Conservation (phyloP, 2,888 invertebrate species). For the Bugulina stolonifera region DNA sequence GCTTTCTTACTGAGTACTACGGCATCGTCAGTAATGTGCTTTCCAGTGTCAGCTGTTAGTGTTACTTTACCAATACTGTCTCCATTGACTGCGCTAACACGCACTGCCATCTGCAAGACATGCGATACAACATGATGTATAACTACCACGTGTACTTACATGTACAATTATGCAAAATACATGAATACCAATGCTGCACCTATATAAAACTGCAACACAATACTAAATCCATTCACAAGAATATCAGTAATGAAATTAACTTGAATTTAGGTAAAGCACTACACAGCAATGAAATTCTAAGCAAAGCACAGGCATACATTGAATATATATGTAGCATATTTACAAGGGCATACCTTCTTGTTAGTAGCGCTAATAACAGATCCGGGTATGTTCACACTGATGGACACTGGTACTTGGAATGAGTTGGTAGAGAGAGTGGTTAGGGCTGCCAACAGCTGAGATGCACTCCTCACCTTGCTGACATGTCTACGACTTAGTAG, state of each 20-base stretch:
- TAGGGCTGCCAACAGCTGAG: slow-evolving; percentile 73
- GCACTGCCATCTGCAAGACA: slow-evolving; percentile 35
- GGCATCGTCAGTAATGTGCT: slow-evolving; percentile 67
- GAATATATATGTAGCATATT: no score
- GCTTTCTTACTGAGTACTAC: slow-evolving; percentile 65
- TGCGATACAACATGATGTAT: no score
- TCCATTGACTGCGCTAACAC: slow-evolving; percentile 55
- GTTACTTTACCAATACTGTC: slow-evolving; percentile 60
- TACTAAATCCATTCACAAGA: no score
- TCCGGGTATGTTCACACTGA: slow-evolving; percentile 69
- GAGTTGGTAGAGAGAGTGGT: slow-evolving; percentile 65
- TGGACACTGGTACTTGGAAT: slow-evolving; percentile 74
- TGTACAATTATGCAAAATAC: no score
- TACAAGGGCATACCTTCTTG: slow-evolving; percentile 21
- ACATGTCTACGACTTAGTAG: slow-evolving; percentile 82
- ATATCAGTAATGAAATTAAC: no score
- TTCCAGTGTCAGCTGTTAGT: slow-evolving; percentile 71
- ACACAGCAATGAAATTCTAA: no score
- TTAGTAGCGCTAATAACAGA: slow-evolving; percentile 29
- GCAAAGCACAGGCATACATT: no score
- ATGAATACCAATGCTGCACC: no score
- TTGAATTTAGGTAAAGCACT: no score
- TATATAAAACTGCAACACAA: no score
- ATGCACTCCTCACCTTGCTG: slow-evolving; percentile 75
- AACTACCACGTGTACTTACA: no score